Conservation (phyloP, 2,888 invertebrate genomes). For the Xanthostigma xanthostigma region DNA sequence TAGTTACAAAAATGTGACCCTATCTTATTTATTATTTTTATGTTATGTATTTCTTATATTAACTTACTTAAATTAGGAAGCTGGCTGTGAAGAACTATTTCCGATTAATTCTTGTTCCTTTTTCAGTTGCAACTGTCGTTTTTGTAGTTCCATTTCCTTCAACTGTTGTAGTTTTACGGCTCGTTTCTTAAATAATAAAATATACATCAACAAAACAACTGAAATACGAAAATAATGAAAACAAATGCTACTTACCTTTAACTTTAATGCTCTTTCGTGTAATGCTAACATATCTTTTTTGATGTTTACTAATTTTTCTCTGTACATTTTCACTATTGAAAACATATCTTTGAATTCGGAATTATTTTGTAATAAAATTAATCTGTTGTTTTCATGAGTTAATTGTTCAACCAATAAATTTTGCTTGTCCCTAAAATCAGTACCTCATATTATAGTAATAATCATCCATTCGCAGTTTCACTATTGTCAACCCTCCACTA, state of each 20-base stretch:
- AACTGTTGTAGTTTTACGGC: conserved; percentile 27
- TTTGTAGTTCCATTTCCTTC: conserved; percentile 26
- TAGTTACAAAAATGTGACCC: no score
- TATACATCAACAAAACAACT: background rate
- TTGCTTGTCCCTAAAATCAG: conserved; percentile 16
- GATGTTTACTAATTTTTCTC: conserved; percentile 26
- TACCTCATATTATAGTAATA: background rate
- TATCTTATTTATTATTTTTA: no score
- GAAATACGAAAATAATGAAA: background rate
- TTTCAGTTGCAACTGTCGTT: conserved; percentile 3
- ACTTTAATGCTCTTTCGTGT: conserved; percentile 27
- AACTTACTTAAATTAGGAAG: conserved; percentile 4
- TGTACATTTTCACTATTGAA: conserved; percentile 26
- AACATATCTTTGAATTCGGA: conserved; percentile 22
- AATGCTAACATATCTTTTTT: conserved; percentile 29
- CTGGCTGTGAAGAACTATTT: background rate
- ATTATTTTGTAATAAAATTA: conserved; percentile 18
- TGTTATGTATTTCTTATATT: background rate
- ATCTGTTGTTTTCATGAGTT: conserved; percentile 18
- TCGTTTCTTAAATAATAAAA: conserved; percentile 24
- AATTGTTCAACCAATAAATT: conserved; percentile 26
- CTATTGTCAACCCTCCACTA: no score
- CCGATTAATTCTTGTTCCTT: conserved; percentile 19
- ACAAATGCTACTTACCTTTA: conserved; percentile 24
- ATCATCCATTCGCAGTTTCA: no score